Evolutionary conservation across 2,797 vertebrate genomes (phyloP), one percentile per base, ranked within the genome.

Genomic region (Urophycis tenuis): DNA sequence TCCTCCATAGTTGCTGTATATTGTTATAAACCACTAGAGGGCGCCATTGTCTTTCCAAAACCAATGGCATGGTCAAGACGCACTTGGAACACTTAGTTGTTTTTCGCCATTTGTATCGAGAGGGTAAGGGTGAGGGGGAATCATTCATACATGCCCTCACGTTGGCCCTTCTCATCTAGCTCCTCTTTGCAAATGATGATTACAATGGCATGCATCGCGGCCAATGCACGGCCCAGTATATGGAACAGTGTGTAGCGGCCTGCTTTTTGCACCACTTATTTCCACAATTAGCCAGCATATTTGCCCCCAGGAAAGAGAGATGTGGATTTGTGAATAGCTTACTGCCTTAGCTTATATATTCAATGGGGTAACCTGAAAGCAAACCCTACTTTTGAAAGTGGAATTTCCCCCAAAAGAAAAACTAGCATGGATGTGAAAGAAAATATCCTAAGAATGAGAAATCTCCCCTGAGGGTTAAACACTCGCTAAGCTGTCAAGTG

Each of bases 21-120:
- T 32, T 30, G 29, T 77, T 12, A 19, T 0, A 34, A 34, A 79
- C 89, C 91, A 90, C 88, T 76, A 87, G 91, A 88, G 89, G 87
- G n/a, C 89, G 82, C 75, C 22, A 25, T 49, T 64, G 34, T 32
- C 15, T 33, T 60, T 67, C 11, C n/a, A 49, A 22, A 14, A n/a
- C 7, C 49, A 45, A 4, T 25, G 22, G 32, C 33, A 11, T 30
- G 25, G 29, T 36, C n/a, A 25, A 12, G 67, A 69, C 9, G 30
- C 30, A 19, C 67, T 29, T 53, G 7, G 5, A 53, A 53, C 45
- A 22, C 45, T 53, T 15, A 8, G 41, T 45, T 45, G 41, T 15
- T 15, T 45, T 45, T 45, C 8, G 15, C 12, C 41, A 53, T 53
- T 53, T n/a, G 49, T 53, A n/a, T 22, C 49, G 8, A 10, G n/a